Conservation (phyloP, 2,113 vertebrate genomes). For the human region GRCh38 chrX:113219501-113220000, state of each 20-base stretch:
- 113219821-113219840: not conserved
- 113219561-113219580: not conserved
- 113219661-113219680: not conserved
- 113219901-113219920: not conserved
- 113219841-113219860: not conserved
- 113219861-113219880: not conserved
- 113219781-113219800: not conserved
- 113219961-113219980: not conserved
- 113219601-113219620: not conserved
- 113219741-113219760: not conserved
- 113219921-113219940: not conserved
- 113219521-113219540: not conserved
- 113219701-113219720: not conserved
- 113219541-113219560: not conserved
- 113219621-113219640: not conserved
- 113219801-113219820: not conserved
- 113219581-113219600: not conserved
- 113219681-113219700: not conserved
- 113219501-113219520: not conserved
- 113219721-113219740: not conserved
- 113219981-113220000: not conserved
- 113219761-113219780: not conserved
- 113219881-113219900: not conserved
- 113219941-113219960: not conserved
- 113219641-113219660: not conserved